A percentile compares a stretch with the other conserved stretches of the same genome.
These are phyloP conservation scores for Cololabis saira DNA, from an alignment of 2,113 vertebrate species.

Conservation along the genomic window DNA sequence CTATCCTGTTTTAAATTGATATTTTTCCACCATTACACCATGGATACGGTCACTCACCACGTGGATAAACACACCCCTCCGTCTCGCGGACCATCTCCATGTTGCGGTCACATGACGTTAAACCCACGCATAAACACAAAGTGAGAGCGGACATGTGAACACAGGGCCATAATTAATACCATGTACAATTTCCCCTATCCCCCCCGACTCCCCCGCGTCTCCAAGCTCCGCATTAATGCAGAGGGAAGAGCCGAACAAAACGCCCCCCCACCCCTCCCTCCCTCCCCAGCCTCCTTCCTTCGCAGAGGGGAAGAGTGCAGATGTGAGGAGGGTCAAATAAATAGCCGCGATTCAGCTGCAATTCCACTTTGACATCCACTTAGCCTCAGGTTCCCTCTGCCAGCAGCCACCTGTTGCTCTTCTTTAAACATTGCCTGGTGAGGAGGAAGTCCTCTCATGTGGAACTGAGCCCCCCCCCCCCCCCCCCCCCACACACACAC, in stretches of 20 bases:
- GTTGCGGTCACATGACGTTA: constrained; percentile 63
- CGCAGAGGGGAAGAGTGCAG: constrained; percentile 67
- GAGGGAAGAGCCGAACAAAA: constrained; percentile 55
- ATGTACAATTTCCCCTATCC: constrained; percentile 58
- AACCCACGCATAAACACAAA: constrained; percentile 69
- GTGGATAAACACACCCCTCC: constrained; percentile 64
- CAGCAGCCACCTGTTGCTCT: constrained; percentile 83
- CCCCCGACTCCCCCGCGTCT: constrained; percentile 14
- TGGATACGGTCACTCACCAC: constrained; percentile 25
- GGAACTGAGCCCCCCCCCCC: constrained; percentile 63
- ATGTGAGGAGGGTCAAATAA: constrained; percentile 80
- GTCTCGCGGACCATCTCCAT: constrained; percentile 49
- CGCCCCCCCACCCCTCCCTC: constrained; percentile 38
- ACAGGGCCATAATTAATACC: constrained; percentile 75
- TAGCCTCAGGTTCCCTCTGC: constrained; percentile 76
- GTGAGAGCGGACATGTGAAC: constrained; percentile 63
- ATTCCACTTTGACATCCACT: constrained; percentile 75
- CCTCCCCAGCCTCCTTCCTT: constrained; percentile 50
- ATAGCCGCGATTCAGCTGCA: constrained; percentile 77
- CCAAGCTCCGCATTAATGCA: constrained; percentile 47
- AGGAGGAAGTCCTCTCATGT: constrained; percentile 80
- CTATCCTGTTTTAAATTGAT: too few relatives aligned
- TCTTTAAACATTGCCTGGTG: constrained; percentile 77
- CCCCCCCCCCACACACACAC: too few relatives aligned
- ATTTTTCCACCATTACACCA: too few relatives aligned